Conservation (phyloP, 2,113 vertebrate species). For the Microtus montanus region DNA sequence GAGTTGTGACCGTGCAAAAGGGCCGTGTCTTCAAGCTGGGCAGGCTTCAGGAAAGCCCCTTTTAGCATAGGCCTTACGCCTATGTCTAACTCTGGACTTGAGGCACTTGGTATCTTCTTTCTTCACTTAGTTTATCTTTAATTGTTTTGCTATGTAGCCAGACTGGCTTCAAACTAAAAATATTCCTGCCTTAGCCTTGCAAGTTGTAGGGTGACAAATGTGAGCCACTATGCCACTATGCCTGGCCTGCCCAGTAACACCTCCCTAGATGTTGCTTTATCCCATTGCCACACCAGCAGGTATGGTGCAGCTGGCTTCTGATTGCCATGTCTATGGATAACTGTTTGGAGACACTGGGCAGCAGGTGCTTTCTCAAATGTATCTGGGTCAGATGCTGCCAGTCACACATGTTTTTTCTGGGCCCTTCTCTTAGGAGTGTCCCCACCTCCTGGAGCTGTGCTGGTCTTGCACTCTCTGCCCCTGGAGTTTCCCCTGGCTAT, state of each 20-base stretch:
- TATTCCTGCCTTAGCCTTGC: not conserved
- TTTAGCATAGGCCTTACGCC: not conserved
- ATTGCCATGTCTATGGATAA: too few relatives aligned
- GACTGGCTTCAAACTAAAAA: not conserved
- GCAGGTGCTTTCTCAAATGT: not conserved
- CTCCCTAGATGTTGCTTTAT: not conserved
- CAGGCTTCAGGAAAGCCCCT: not conserved
- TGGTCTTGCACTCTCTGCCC: constrained; percentile 96
- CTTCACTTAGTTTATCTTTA: not conserved
- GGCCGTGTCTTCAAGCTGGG: not conserved
- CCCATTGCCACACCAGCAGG: not conserved
- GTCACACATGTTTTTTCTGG: not conserved
- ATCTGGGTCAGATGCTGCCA: not conserved
- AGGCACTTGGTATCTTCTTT: too few relatives aligned
- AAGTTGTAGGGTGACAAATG: not conserved
- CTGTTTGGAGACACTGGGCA: not conserved
- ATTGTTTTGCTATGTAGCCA: not conserved
- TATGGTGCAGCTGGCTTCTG: not conserved
- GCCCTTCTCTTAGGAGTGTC: constrained; percentile 90
- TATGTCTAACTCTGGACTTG: not conserved
- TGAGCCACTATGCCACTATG: too few relatives aligned
- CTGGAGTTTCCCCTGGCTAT: constrained; percentile 96
- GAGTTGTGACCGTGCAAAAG: not conserved
- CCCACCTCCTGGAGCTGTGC: constrained; percentile 94
- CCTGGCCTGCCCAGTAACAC: not conserved